Evolutionary conservation across 2,797 vertebrate species (phyloP).

Genomic region (Girardinus metallicus): DNA sequence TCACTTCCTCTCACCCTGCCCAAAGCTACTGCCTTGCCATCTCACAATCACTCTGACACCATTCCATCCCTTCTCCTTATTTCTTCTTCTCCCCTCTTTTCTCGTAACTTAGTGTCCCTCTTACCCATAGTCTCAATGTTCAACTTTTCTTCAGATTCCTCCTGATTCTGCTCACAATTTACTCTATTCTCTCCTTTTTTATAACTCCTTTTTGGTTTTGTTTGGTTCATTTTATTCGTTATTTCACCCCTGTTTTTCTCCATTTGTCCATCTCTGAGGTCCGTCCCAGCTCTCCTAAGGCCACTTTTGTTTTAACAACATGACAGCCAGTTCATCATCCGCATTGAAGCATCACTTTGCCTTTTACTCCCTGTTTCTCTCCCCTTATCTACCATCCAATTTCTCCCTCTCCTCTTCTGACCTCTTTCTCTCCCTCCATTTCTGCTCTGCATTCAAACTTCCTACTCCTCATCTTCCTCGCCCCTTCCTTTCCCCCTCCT

Average conservation of each 20-base stretch:
- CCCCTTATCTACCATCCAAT: slow-evolving; percentile 20
- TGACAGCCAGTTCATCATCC: slow-evolving; percentile 55
- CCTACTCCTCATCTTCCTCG: slow-evolving; percentile 31
- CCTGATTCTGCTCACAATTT: slow-evolving; percentile 13
- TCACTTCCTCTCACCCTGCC: slow-evolving; percentile 76
- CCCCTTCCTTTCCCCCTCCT: slow-evolving; percentile 51
- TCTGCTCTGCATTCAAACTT: slow-evolving; percentile 49
- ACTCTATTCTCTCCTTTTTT: background rate
- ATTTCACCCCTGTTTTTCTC: slow-evolving; percentile 24
- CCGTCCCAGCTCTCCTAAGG: slow-evolving; percentile 49
- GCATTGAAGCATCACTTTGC: slow-evolving; percentile 34
- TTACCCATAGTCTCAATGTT: slow-evolving; percentile 24
- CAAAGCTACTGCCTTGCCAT: slow-evolving; percentile 73
- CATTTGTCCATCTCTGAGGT: slow-evolving; percentile 53
- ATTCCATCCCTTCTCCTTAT: slow-evolving; percentile 53
- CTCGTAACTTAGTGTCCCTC: slow-evolving; percentile 42
- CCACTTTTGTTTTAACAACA: slow-evolving; percentile 62
- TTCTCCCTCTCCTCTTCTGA: slow-evolving; percentile 30
- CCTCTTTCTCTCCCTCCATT: slow-evolving; percentile 31
- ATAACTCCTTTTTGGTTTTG: slow-evolving; percentile 16
- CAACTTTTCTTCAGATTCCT: slow-evolving; percentile 16
- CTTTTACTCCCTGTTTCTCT: slow-evolving; percentile 19
- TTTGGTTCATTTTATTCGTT: slow-evolving; percentile 15
- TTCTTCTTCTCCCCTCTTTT: slow-evolving; percentile 27
- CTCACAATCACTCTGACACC: slow-evolving; percentile 76